Evolutionary conservation across 2,113 vertebrate genomes (phyloP).

Genomic region (Callocephalon fimbriatum): DNA sequence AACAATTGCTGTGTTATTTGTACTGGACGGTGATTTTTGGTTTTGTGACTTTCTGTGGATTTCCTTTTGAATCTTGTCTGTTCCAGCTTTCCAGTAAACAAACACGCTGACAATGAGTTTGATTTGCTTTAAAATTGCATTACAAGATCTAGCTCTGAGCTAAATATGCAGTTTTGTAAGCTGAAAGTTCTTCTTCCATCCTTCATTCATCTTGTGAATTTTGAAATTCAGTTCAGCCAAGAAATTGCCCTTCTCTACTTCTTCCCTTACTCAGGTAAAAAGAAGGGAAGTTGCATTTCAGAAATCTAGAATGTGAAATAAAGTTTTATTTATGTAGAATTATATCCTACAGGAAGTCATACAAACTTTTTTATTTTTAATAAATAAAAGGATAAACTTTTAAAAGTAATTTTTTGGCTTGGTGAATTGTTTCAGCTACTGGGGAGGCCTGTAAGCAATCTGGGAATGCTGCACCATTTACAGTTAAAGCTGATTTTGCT

Average conservation of each 20-base stretch:
- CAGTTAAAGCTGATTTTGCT: slow-evolving; percentile 1
- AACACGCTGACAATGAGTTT: neutral
- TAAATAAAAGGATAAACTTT: neutral
- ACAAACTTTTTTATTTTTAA: neutral
- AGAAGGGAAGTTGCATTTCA: slow-evolving; percentile 3
- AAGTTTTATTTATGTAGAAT: neutral
- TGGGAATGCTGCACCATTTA: neutral
- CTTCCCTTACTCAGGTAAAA: neutral
- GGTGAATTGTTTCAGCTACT: neutral
- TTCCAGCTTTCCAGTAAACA: neutral
- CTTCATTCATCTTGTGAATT: neutral
- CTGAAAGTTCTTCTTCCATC: neutral
- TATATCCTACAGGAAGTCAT: neutral
- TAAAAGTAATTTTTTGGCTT: neutral
- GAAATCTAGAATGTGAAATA: neutral
- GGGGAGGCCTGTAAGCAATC: neutral
- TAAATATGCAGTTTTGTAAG: neutral
- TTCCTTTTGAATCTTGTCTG: neutral
- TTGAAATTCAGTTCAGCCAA: slow-evolving; percentile 13
- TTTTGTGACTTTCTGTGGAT: neutral
- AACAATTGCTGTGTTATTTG: neutral
- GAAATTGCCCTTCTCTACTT: neutral
- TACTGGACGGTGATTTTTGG: neutral
- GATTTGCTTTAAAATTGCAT: neutral
- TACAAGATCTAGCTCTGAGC: neutral